phyloP scores from a whole-genome alignment of 2,888 invertebrate genomes.

The Macrophya alboannulata region DNA sequence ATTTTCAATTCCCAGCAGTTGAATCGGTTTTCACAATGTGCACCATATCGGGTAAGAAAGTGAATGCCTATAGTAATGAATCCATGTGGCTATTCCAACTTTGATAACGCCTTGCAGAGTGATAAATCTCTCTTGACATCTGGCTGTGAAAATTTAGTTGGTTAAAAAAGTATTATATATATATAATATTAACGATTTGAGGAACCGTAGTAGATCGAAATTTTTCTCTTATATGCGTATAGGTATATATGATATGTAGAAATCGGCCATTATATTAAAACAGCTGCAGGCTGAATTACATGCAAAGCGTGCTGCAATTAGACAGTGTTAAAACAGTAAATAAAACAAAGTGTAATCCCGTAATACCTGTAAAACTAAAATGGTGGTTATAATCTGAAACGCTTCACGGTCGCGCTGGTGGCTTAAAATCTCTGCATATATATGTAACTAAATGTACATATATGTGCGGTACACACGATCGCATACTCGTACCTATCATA shows the following conservation, averaged over 20 bases:
- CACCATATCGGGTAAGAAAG: background rate
- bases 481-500: background rate
- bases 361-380: conserved; percentile 16
- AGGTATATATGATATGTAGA: too few species aligned
- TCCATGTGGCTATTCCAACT: background rate
- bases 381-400: conserved; percentile 47
- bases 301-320: background rate
- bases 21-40: background rate
- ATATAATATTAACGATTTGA: background rate
- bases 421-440: conserved; percentile 21
- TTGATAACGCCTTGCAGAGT: background rate
- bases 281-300: background rate
- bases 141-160: background rate
- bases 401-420: conserved; percentile 13
- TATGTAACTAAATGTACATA: background rate
- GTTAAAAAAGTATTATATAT: background rate
- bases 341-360: conserved; percentile 3
- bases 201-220: background rate
- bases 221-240: too few species aligned
- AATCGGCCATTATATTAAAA: too few species aligned
- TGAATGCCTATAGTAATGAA: background rate
- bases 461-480: background rate
- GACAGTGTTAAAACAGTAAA: background rate
- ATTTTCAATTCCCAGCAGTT: background rate
- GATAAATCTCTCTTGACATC: background rate